phyloP scores from a whole-genome alignment of 2,113 vertebrate species.

The Neopipo cinnamomea region DNA sequence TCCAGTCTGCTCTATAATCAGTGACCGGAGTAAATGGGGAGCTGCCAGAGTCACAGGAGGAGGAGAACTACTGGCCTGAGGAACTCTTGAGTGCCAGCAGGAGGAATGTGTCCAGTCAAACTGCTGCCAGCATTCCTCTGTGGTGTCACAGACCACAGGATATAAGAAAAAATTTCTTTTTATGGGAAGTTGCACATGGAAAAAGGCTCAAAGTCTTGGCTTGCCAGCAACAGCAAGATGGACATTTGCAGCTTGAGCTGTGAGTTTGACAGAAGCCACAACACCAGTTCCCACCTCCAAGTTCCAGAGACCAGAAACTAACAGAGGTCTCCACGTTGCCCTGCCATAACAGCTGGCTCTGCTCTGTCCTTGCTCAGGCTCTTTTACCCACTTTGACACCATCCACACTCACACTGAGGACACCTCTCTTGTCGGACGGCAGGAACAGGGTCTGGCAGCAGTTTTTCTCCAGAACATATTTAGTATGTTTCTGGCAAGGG shows the following conservation, averaged over 20 bases:
- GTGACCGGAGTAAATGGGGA: background rate
- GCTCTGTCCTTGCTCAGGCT: background rate
- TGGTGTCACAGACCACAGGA: background rate
- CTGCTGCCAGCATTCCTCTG: background rate
- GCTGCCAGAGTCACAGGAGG: background rate
- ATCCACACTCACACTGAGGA: rapidly evolving
- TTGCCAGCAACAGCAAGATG: background rate
- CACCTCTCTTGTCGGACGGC: background rate
- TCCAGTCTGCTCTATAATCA: background rate
- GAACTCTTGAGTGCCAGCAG: background rate
- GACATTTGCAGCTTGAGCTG: background rate
- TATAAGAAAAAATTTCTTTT: background rate
- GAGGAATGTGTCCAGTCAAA: background rate
- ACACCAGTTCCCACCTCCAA: background rate
- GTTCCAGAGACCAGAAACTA: background rate
- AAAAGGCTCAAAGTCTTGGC: background rate
- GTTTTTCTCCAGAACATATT: background rate
- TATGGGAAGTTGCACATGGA: background rate
- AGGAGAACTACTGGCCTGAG: background rate
- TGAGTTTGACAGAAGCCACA: background rate
- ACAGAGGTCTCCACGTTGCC: rapidly evolving
- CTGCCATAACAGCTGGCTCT: background rate
- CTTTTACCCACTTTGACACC: background rate
- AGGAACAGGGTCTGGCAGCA: background rate
- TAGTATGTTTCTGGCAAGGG: background rate